phyloP scores from a whole-genome alignment of 2,888 invertebrate species.

The Agelastica alni region DNA sequence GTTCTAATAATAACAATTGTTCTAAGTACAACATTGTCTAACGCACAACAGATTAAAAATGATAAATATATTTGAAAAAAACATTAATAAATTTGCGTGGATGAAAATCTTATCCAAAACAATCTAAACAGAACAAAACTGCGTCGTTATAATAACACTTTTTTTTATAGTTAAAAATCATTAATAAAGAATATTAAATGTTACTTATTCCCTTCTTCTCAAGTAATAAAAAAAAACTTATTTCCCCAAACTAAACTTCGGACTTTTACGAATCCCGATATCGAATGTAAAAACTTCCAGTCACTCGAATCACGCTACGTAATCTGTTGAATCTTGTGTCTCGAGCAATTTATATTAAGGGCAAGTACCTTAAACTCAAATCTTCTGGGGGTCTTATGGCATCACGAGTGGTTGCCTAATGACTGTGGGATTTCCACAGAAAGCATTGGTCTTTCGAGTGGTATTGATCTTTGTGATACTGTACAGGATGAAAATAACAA shows the following conservation, averaged over 20 bases:
- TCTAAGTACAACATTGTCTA: no score
- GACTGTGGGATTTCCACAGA: conserved; percentile 18
- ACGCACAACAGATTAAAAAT: no score
- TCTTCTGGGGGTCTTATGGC: conserved; percentile 11
- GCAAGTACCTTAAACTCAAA: conserved; percentile 16
- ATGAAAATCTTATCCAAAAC: no score
- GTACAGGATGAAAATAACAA: neutral
- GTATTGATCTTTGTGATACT: conserved; percentile 12
- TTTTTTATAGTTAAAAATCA: neutral
- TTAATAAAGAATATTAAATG: neutral
- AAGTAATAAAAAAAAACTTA: neutral
- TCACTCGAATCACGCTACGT: conserved; percentile 5
- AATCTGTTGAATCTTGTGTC: conserved; percentile 22
- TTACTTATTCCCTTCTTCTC: neutral
- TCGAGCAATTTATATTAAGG: conserved; percentile 17
- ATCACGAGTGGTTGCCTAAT: conserved; percentile 20
- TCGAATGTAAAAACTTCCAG: conserved; percentile 12
- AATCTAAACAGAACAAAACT: no score
- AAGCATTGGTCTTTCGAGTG: conserved; percentile 15
- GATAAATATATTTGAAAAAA: no score
- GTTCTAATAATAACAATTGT: no score
- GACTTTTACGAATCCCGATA: neutral
- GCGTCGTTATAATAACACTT: no score
- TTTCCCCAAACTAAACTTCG: neutral
- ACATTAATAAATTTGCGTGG: no score